Evolutionary conservation across 2,888 invertebrate species (phyloP), one percentile per base, ranked within the genome.

Genomic region (Panorpa germanica): DNA sequence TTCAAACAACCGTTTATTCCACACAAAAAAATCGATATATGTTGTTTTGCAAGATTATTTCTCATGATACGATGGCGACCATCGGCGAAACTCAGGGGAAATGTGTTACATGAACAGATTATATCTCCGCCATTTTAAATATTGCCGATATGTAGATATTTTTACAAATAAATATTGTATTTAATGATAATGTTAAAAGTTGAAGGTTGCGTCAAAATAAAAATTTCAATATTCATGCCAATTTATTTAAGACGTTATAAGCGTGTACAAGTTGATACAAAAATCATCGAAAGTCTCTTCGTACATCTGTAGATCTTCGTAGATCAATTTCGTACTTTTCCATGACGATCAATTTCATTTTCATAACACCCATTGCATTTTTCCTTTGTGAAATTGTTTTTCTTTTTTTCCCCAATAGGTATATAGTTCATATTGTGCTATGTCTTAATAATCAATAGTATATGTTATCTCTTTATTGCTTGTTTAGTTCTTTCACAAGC

Each of bases 201-300:
- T n/a, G n/a, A 7, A 4, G 25, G 16, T 14, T 25, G 7, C 23
- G 23, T 12, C 23, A n/a, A 9, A 4, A 25, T 16, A 15, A 16
- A 25, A 14, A 5, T 7, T 25, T 10, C 45, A 46, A 8, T 10
- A 20, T 20, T 20, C 20, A n/a, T 20, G 20, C 20, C n/a, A 8
- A 9, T 20, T 20, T 9, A n/a, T 20, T 20, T 9, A 8, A 9
- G n/a, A 20, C n/a, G n/a, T 20, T 20, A 8, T 20, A n/a, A 8
- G 8, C n/a, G n/a, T 20, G 20, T 20, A n/a, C 8, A 8, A 9
- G 8, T 20, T 20, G n/a, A n/a, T 9, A 10, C 5, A 2, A 12
- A 14, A 26, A 18, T 3, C 6, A 10, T n/a, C n/a, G 10, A 18
- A 26, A 18, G 10, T 4, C 12, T n/a, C n/a, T 26, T 4, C 14